A percentile compares a stretch with the other conserved stretches of the same genome.
Evolutionary conservation across 2,797 vertebrate genomes (phyloP).

Genomic region (Apodemus agrarius): DNA sequence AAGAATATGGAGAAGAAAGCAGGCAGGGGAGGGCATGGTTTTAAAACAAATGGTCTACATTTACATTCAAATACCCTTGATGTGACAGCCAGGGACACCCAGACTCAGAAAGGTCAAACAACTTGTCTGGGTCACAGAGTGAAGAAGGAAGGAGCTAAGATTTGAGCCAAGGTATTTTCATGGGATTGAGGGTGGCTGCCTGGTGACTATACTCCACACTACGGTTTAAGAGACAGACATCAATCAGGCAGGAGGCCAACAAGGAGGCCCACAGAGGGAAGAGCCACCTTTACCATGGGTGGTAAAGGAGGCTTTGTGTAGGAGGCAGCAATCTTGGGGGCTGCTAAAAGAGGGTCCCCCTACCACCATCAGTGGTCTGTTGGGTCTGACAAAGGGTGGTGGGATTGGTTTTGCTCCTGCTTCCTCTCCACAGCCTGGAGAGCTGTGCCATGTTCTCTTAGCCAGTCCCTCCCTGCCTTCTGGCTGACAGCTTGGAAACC

Average conservation of each 20-base stretch:
- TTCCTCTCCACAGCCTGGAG: conserved; percentile 3
- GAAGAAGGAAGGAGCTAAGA: not conserved
- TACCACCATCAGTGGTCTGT: not conserved
- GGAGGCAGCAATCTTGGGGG: not conserved
- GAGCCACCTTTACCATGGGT: not conserved
- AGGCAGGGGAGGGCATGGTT: not conserved
- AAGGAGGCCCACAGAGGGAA: not conserved
- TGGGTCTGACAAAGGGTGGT: not conserved
- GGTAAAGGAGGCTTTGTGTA: not conserved
- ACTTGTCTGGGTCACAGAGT: not conserved
- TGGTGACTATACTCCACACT: not conserved
- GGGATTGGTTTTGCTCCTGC: not conserved
- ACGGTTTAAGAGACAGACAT: not conserved
- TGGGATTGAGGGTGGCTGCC: not conserved
- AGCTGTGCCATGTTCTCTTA: not conserved
- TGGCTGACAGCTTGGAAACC: not conserved
- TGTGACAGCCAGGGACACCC: not conserved
- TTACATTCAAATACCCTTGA: conserved; percentile 8
- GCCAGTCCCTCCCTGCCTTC: not conserved
- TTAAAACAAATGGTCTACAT: not conserved
- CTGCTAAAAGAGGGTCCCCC: not conserved
- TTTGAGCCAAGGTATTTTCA: conserved; percentile 11
- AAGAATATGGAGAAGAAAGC: not conserved
- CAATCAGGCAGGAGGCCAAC: not conserved
- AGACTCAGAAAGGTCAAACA: not conserved